Evolutionary conservation across 2,888 invertebrate genomes (phyloP).

Genomic region (Barypeithes pellucidus): DNA sequence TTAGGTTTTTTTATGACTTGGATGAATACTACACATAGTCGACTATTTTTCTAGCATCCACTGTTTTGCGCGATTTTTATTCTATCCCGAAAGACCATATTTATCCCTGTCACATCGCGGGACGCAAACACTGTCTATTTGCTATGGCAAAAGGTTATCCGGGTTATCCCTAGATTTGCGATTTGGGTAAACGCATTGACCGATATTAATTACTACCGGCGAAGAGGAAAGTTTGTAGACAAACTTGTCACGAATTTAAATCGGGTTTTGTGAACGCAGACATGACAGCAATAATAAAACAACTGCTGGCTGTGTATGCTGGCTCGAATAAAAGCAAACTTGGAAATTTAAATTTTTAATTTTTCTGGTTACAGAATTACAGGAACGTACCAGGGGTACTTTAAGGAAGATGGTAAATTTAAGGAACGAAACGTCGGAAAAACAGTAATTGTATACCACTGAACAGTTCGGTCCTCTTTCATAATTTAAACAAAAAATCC

Average conservation of each 20-base stretch:
- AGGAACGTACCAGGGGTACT: no score
- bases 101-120: conserved; percentile 12
- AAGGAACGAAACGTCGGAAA: no score
- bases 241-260: conserved; percentile 21
- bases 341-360: neutral
- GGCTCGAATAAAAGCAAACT: neutral
- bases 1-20: no score
- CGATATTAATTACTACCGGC: conserved; percentile 33
- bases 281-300: conserved; percentile 14
- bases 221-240: conserved; percentile 18
- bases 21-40: no score
- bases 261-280: conserved; percentile 13
- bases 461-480: no score
- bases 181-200: conserved; percentile 32
- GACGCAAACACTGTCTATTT: conserved; percentile 17
- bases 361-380: no score
- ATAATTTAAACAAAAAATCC: no score
- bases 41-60: no score
- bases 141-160: conserved; percentile 20
- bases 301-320: neutral
- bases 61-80: neutral
- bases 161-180: conserved; percentile 31
- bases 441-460: no score
- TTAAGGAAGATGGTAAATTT: no score
- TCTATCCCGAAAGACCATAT: neutral